These are phyloP conservation scores for Megaptera novaeangliae DNA, from an alignment of 2,113 vertebrate genomes.

Conservation along the genomic window DNA sequence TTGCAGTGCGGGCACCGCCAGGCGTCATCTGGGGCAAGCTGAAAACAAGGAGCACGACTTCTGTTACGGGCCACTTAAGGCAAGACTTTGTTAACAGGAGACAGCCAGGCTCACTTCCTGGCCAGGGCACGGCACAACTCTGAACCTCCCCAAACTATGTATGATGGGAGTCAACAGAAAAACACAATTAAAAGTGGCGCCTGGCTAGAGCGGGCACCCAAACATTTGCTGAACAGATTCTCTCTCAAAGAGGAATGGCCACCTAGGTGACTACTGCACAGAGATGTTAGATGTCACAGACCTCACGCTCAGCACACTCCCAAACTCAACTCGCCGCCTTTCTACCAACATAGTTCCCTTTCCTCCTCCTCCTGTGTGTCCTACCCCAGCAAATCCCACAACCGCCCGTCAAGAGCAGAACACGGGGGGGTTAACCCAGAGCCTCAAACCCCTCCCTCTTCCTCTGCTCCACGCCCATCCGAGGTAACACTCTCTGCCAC, in stretches of 20 bases:
- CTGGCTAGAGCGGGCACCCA: not conserved
- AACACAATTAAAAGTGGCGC: not conserved
- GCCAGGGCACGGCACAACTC: not conserved
- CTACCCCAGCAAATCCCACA: not conserved
- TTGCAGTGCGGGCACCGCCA: conserved; percentile 99
- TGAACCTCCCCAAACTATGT: not conserved
- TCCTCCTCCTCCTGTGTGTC: not conserved
- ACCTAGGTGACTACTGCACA: not conserved
- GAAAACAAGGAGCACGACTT: conserved; percentile 47
- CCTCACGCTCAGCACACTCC: not conserved
- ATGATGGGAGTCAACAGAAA: not conserved
- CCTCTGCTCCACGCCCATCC: not conserved
- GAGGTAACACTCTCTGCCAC: not conserved
- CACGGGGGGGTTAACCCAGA: not conserved
- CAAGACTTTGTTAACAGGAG: not conserved
- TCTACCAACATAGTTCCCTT: not conserved
- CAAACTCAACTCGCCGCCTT: not conserved
- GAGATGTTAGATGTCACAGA: not conserved
- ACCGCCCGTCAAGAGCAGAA: not conserved
- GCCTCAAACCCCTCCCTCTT: not conserved
- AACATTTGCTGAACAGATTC: not conserved
- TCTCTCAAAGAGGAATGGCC: not conserved
- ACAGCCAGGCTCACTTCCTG: not conserved
- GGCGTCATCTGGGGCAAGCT: conserved; percentile 97
- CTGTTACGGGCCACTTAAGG: not conserved